Evolutionary conservation across 2,888 invertebrate species (phyloP).

Genomic region (Leptarthrus brevirostris): DNA sequence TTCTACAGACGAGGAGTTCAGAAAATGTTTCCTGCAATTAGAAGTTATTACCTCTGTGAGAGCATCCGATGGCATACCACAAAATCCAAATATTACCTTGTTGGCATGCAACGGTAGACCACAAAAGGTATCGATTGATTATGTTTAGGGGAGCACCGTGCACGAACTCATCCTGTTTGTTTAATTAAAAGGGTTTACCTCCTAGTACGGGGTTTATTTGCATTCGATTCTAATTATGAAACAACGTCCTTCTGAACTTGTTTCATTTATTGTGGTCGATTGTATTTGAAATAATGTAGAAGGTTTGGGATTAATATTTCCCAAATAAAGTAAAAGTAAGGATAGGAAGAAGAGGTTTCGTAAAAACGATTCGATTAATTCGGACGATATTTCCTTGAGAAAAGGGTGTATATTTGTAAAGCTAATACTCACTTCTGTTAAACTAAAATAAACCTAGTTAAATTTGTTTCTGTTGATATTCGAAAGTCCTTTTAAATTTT

Average conservation of each 20-base stretch:
- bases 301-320: too few relatives aligned
- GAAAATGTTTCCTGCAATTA: not conserved
- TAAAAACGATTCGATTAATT: too few relatives aligned
- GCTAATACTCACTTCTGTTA: too few relatives aligned
- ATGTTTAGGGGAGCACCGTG: not conserved
- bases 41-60: not conserved
- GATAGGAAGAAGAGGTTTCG: too few relatives aligned
- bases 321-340: too few relatives aligned
- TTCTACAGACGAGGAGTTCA: too few relatives aligned
- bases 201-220: not conserved
- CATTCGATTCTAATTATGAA: not conserved
- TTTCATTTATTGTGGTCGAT: constrained; percentile 1
- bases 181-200: constrained; percentile 23
- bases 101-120: not conserved
- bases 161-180: not conserved
- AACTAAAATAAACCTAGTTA: too few relatives aligned
- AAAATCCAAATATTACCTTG: not conserved
- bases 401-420: too few relatives aligned
- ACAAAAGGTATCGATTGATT: constrained; percentile 1
- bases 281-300: not conserved
- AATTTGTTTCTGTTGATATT: too few relatives aligned
- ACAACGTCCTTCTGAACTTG: not conserved
- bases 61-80: not conserved
- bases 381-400: too few relatives aligned
- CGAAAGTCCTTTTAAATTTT: too few relatives aligned